Evolutionary conservation across 2,797 vertebrate species (phyloP).

Genomic region (Syngnathus acus): DNA sequence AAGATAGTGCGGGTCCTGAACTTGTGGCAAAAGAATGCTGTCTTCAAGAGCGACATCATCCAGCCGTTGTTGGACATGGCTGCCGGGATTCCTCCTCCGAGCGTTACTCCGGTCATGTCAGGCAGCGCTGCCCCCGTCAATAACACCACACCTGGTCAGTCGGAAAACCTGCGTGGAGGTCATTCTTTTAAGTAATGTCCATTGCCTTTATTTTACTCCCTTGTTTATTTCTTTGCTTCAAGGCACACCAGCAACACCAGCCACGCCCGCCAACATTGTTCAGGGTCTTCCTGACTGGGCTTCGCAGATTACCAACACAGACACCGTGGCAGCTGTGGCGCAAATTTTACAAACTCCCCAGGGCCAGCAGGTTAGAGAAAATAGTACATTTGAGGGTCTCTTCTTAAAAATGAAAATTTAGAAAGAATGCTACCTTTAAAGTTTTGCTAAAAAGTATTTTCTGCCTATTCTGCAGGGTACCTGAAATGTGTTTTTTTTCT

Average conservation of each 20-base stretch:
- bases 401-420: not conserved
- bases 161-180: not conserved
- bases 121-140: constrained; percentile 83
- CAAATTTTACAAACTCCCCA: constrained; percentile 98
- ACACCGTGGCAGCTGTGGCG: constrained; percentile 93
- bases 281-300: constrained; percentile 95
- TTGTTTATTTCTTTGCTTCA: constrained; percentile 8
- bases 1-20: constrained; percentile 98
- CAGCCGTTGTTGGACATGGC: constrained; percentile 98
- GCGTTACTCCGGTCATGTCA: constrained; percentile 83
- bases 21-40: constrained; percentile 97
- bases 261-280: constrained; percentile 89
- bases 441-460: not conserved
- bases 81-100: constrained; percentile 88
- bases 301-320: constrained; percentile 93
- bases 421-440: not conserved
- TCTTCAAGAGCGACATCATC: constrained; percentile 99
- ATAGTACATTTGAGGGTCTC: not conserved
- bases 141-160: constrained; percentile 91
- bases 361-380: constrained; percentile 87
- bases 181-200: not conserved
- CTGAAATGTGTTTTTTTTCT: not conserved
- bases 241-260: constrained; percentile 96
- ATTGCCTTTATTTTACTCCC: not conserved
- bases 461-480: not conserved